Evolutionary conservation across 2,888 invertebrate species (phyloP).

Genomic region (Coelopa pilipes): DNA sequence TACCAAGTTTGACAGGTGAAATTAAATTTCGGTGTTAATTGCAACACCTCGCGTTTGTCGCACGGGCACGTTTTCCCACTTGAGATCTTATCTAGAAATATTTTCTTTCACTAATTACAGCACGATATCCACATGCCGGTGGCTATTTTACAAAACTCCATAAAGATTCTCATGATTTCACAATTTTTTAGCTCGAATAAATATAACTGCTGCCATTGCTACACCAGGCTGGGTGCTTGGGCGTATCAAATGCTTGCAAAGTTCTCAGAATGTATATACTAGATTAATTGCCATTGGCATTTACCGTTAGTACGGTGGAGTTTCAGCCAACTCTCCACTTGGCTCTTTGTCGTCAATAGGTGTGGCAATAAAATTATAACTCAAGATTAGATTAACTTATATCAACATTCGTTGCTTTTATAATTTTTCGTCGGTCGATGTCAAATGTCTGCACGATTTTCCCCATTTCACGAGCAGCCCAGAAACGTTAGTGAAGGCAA

Average conservation of each 20-base stretch:
- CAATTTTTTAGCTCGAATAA: not conserved
- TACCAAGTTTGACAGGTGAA: no score
- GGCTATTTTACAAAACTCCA: not conserved
- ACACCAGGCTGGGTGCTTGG: not conserved
- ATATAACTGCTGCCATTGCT: not conserved
- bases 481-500: no score
- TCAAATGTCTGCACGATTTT: slow-evolving; percentile 8
- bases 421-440: slow-evolving; percentile 5
- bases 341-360: slow-evolving; percentile 45
- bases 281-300: slow-evolving; percentile 12
- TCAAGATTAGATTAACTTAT: slow-evolving; percentile 46
- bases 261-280: not conserved
- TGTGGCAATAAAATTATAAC: slow-evolving; percentile 57
- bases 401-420: slow-evolving; percentile 24
- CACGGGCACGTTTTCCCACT: slow-evolving; percentile 2
- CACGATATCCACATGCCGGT: not conserved
- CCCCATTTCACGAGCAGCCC: no score
- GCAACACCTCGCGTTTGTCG: no score
- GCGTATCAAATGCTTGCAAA: no score
- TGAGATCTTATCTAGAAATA: slow-evolving; percentile 11
- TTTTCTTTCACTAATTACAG: not conserved
- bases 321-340: not conserved
- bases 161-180: slow-evolving; percentile 16
- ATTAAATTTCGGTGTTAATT: no score
- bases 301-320: not conserved